A percentile compares a stretch with the other conserved stretches of the same genome.
phyloP scores from a whole-genome alignment of 2,113 vertebrate species.

The Pyrgilauda ruficollis region DNA sequence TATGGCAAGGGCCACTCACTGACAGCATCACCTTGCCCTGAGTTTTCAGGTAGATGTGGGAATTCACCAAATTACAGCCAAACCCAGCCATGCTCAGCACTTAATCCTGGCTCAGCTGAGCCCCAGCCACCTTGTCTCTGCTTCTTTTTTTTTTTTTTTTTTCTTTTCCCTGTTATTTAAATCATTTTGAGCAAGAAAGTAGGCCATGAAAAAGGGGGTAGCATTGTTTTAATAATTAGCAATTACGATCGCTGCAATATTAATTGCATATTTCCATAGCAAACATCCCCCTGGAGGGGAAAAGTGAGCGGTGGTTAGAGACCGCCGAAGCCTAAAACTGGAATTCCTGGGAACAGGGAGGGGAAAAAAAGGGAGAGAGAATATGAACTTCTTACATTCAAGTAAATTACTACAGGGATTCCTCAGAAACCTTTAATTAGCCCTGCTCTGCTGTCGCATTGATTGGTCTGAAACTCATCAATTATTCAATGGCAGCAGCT shows the following conservation, averaged over 20 bases:
- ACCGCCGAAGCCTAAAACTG: slow-evolving; percentile 82
- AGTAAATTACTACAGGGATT: slow-evolving; percentile 91
- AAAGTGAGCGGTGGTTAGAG: slow-evolving; percentile 78
- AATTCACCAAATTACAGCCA: not conserved
- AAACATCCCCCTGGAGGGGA: slow-evolving; percentile 84
- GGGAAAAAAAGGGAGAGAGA: slow-evolving; percentile 68
- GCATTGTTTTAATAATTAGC: slow-evolving; percentile 98
- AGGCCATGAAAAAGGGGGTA: slow-evolving; percentile 83
- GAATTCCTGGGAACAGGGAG: slow-evolving; percentile 78
- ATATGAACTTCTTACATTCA: slow-evolving; percentile 82
- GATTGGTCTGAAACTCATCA: slow-evolving; percentile 92
- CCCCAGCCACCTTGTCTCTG: not conserved
- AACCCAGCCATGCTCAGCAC: not conserved
- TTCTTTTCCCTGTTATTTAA: slow-evolving; percentile 80
- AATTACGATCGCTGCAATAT: slow-evolving; percentile 93
- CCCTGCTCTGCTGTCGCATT: slow-evolving; percentile 84
- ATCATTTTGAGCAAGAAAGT: slow-evolving; percentile 80
- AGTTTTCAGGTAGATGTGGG: not conserved
- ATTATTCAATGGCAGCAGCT: slow-evolving; percentile 81
- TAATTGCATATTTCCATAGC: slow-evolving; percentile 97
- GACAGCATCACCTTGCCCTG: not conserved
- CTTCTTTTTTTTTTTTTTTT: slow-evolving; percentile 7
- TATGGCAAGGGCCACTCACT: accelerated
- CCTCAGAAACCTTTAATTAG: slow-evolving; percentile 96
- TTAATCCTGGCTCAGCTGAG: not conserved